Evolutionary conservation across 2,888 invertebrate genomes (phyloP), one percentile per base, ranked within the genome.

Genomic region (Agrotis clavis): DNA sequence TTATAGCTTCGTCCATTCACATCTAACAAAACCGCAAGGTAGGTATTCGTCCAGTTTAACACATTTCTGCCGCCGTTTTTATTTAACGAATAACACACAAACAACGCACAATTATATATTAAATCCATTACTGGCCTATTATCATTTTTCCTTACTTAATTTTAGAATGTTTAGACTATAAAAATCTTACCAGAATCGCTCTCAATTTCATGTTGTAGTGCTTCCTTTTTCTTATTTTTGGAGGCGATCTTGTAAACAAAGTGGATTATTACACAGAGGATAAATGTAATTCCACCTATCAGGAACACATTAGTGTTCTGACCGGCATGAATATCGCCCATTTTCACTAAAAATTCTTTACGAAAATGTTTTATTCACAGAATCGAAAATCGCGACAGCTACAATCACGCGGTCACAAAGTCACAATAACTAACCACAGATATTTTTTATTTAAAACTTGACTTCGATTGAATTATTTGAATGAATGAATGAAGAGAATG

Each of bases 341-440:
- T 95, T 95, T 95, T 95, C 94, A 95, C 94, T 91, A 86, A 95
- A 87, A 89, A 93, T 83, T 92, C 82, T 89, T 85, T 83, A 89
- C 87, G 85, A 89, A 88, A 89, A 82, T 72, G 72, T 57, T 83
- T 78, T 54, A 75, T 79, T 81, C 84, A 84, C 82, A 87, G 82
- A 85, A 82, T 71, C 70, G 73, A 86, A 88, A 86, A 76, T 84
- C 89, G 87, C 90, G 87, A 89, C 88, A 85, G 83, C 87, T 87
- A 85, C 86, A 84, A 92, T 94, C 94, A 94, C 95, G 93, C 95
- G 93, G 92, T 92, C 87, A 91, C 89, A 90, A 88, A 86, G 84
- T 88, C 87, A 87, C 88, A 86, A 85, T 85, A 84, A 82, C 82
- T 81, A 74, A 87, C 88, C 90, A 91, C 88, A 90, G 90, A 89